These are phyloP conservation scores for Hybognathus amarus DNA, from an alignment of 2,797 vertebrate genomes.

Conservation along the genomic window DNA sequence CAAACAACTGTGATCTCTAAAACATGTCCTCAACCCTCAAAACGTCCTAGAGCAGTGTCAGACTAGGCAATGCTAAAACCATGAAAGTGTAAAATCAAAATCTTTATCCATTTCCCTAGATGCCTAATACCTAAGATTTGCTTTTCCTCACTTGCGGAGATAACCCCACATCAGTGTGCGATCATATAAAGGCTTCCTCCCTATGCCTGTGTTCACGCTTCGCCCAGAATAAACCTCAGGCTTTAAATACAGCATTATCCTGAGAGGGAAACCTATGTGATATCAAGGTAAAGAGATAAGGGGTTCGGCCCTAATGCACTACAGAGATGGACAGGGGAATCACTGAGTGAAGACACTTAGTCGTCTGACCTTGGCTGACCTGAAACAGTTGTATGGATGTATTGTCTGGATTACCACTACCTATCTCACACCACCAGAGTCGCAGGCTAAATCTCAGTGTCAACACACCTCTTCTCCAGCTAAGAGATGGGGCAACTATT, in stretches of 20 bases:
- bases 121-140: constrained; percentile 9
- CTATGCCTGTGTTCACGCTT: constrained; percentile 14
- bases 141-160: not conserved
- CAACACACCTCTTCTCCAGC: constrained; percentile 37
- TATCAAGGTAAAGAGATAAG: constrained; percentile 50
- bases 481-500: constrained; percentile 4
- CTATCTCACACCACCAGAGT: constrained; percentile 46
- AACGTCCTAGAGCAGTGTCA: constrained; percentile 14
- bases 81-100: constrained; percentile 33
- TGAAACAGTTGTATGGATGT: constrained; percentile 14
- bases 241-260: constrained; percentile 25
- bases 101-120: constrained; percentile 11
- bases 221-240: constrained; percentile 5
- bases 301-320: constrained; percentile 51
- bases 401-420: constrained; percentile 36
- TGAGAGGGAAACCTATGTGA: constrained; percentile 23
- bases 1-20: constrained; percentile 26
- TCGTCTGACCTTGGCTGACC: constrained; percentile 36
- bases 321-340: constrained; percentile 43
- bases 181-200: constrained; percentile 10
- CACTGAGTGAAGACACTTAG: constrained; percentile 31
- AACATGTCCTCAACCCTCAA: constrained; percentile 12
- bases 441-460: constrained; percentile 33
- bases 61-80: constrained; percentile 15
- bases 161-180: constrained; percentile 24